A percentile compares a stretch with the other conserved stretches of the same genome.
These are phyloP conservation scores for Pedionomus torquatus DNA, from an alignment of 2,113 vertebrate species.

Conservation along the genomic window DNA sequence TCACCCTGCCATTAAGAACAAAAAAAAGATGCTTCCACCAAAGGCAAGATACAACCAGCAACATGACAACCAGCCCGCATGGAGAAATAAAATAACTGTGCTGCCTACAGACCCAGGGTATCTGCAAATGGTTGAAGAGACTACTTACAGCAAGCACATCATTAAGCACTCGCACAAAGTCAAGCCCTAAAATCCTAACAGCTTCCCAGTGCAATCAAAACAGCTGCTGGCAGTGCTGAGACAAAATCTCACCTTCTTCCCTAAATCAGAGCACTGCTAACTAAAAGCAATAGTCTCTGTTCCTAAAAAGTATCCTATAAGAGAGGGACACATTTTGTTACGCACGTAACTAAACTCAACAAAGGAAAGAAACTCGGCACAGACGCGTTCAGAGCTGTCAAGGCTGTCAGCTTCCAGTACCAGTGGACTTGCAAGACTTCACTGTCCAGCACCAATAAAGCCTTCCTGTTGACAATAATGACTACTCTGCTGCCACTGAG, in stretches of 20 bases:
- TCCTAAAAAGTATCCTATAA: not conserved
- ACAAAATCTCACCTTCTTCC: not conserved
- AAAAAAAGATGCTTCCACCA: not conserved
- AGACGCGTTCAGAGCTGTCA: not conserved
- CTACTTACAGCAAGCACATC: not conserved
- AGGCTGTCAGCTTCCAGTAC: not conserved
- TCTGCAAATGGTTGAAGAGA: not conserved
- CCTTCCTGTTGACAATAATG: constrained; percentile 12
- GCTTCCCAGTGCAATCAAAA: not conserved
- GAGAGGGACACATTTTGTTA: not conserved
- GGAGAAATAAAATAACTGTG: not conserved
- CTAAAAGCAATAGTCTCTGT: not conserved
- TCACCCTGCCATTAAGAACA: not conserved
- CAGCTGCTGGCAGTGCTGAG: not conserved
- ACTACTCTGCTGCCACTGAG: not conserved
- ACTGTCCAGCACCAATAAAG: not conserved
- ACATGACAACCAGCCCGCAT: not conserved
- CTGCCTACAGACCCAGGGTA: not conserved
- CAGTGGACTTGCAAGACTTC: not conserved
- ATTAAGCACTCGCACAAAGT: not conserved
- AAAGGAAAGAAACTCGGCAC: not conserved
- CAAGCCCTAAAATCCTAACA: not conserved
- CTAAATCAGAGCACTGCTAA: not conserved
- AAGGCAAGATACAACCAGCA: not conserved
- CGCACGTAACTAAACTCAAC: not conserved